Percentiles rank a stretch among this genome's conserved stretches.
Conservation (phyloP, 2,113 vertebrate species). For the Cisticola juncidis region DNA sequence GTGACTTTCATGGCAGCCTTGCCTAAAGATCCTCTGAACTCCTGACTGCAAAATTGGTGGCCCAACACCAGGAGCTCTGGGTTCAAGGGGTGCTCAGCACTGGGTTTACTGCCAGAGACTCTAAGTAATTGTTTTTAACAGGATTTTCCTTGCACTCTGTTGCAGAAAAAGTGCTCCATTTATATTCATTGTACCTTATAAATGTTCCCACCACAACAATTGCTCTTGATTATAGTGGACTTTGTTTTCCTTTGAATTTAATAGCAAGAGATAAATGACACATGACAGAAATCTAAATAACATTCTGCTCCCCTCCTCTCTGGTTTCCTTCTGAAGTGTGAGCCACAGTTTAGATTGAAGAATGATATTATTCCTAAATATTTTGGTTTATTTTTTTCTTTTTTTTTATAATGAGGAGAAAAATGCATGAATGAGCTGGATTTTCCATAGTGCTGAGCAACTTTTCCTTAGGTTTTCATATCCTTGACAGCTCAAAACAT, state of each 20-base stretch:
- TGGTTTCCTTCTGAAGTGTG: background rate
- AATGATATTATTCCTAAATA: background rate
- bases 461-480: background rate
- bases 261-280: constrained; percentile 61
- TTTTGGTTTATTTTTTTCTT: background rate
- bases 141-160: background rate
- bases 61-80: background rate
- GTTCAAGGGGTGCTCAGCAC: background rate
- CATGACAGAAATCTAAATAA: constrained; percentile 42
- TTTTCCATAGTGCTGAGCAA: background rate
- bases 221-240: constrained; percentile 39
- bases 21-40: background rate
- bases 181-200: constrained; percentile 46
- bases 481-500: background rate
- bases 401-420: background rate
- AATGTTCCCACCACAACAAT: constrained; percentile 39
- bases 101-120: background rate
- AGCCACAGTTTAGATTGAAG: background rate
- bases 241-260: constrained; percentile 42
- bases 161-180: constrained; percentile 2
- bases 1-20: background rate
- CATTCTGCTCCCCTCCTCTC: background rate
- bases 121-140: background rate
- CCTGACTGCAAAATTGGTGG: background rate
- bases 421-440: background rate